phyloP scores from a whole-genome alignment of 2,113 vertebrate species.

The Stictonetta naevosa region DNA sequence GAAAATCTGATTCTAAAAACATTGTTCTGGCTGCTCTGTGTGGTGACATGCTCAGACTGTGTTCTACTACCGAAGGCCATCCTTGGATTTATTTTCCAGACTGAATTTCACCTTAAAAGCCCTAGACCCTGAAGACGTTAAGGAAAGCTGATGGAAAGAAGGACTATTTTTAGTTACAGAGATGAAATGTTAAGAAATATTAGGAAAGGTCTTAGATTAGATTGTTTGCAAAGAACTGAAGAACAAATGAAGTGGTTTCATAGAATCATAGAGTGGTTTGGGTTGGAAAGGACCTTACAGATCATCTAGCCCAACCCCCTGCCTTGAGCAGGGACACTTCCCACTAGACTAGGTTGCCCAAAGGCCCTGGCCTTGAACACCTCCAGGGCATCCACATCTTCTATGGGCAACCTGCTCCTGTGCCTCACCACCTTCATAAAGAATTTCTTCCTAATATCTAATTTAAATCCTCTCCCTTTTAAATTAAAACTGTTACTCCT shows the following conservation, averaged over 20 bases:
- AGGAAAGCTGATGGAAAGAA: not conserved
- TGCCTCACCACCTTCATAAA: not conserved
- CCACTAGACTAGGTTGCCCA: not conserved
- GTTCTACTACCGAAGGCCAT: not conserved
- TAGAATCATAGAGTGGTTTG: not conserved
- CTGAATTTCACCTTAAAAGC: not conserved
- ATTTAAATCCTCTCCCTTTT: not conserved
- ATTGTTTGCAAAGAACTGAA: not conserved
- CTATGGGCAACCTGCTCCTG: not conserved
- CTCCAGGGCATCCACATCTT: not conserved
- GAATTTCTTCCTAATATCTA: not conserved
- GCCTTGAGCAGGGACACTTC: not conserved
- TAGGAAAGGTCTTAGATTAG: not conserved
- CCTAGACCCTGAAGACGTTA: not conserved
- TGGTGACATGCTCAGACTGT: not conserved
- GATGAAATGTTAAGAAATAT: not conserved
- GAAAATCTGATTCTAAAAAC: not conserved
- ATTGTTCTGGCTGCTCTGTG: fast-evolving
- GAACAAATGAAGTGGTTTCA: not conserved
- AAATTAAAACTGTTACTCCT: too few species aligned
- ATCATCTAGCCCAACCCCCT: not conserved
- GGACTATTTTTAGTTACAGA: not conserved
- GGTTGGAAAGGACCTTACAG: not conserved
- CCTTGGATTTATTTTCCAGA: not conserved
- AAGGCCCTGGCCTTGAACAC: not conserved